phyloP scores from a whole-genome alignment of 2,113 vertebrate species.

The Craseonycteris thonglongyai region DNA sequence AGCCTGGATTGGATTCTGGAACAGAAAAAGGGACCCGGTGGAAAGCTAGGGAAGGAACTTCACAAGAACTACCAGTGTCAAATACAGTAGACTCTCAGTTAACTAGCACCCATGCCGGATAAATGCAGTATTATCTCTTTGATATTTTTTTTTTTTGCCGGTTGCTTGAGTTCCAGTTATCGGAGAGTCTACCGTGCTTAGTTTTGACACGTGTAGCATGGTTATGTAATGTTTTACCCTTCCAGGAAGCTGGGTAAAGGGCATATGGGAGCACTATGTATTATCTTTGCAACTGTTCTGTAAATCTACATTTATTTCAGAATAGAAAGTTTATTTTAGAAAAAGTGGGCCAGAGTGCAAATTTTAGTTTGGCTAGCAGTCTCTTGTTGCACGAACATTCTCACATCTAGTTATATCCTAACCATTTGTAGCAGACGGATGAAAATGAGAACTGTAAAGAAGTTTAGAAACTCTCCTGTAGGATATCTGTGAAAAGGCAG shows the following conservation, averaged over 20 bases:
- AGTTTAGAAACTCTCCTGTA: not conserved
- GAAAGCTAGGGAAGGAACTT: not conserved
- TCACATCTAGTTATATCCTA: constrained; percentile 17
- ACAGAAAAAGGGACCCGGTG: not conserved
- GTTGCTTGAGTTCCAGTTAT: too few species aligned
- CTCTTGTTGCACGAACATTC: not conserved
- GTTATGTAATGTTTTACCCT: not conserved
- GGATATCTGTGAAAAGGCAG: not conserved
- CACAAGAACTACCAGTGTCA: not conserved
- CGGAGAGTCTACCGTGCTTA: too few species aligned
- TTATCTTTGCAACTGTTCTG: constrained; percentile 4
- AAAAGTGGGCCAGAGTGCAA: constrained; percentile 37
- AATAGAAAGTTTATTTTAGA: constrained; percentile 17
- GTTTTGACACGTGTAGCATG: not conserved
- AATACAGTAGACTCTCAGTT: too few species aligned
- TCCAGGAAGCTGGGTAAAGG: not conserved
- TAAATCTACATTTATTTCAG: not conserved
- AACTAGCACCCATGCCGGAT: too few species aligned
- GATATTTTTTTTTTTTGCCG: too few species aligned
- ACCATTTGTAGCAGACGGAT: constrained; percentile 6
- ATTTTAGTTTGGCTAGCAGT: constrained; percentile 33
- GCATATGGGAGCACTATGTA: not conserved
- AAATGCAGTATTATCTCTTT: too few species aligned
- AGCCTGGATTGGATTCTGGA: not conserved
- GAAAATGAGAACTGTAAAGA: not conserved